These are phyloP conservation scores for Syrphus vitripennis DNA, from an alignment of 2,888 invertebrate genomes.

Conservation along the genomic window DNA sequence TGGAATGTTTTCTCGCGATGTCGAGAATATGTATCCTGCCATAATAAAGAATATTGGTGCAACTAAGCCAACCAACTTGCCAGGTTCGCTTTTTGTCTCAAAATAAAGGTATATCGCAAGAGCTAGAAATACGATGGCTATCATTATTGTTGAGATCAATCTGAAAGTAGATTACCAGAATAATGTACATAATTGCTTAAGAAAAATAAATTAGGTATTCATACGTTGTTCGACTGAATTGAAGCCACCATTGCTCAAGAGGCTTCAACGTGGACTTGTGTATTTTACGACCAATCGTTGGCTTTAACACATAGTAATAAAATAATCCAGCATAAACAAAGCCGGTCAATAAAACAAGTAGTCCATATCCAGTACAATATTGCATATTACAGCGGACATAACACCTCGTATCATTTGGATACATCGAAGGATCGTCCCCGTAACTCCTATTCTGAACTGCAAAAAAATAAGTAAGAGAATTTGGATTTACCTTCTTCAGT, in stretches of 20 bases:
- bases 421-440: not conserved
- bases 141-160: conserved; percentile 81
- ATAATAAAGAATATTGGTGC: conserved; percentile 86
- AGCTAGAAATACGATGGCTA: conserved; percentile 81
- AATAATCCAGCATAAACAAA: conserved; percentile 85
- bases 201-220: not conserved
- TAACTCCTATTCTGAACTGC: conserved; percentile 44
- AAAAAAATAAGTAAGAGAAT: not conserved
- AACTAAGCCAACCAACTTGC: conserved; percentile 86
- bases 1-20: conserved; percentile 84
- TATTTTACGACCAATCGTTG: conserved; percentile 78
- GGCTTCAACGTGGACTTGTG: conserved; percentile 74
- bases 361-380: conserved; percentile 87
- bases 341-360: conserved; percentile 85
- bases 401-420: conserved; percentile 67
- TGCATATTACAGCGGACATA: conserved; percentile 75
- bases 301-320: conserved; percentile 86
- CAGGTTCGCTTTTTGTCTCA: conserved; percentile 84
- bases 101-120: conserved; percentile 84
- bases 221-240: conserved; percentile 76
- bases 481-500: not conserved
- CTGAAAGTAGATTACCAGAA: conserved; percentile 80
- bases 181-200: too few species aligned
- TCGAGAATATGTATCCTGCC: conserved; percentile 85
- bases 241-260: conserved; percentile 74